These are phyloP conservation scores for Caenorhabditis inopinata DNA, from an alignment of 1,140 invertebrate genomes.

Conservation along the genomic window DNA sequence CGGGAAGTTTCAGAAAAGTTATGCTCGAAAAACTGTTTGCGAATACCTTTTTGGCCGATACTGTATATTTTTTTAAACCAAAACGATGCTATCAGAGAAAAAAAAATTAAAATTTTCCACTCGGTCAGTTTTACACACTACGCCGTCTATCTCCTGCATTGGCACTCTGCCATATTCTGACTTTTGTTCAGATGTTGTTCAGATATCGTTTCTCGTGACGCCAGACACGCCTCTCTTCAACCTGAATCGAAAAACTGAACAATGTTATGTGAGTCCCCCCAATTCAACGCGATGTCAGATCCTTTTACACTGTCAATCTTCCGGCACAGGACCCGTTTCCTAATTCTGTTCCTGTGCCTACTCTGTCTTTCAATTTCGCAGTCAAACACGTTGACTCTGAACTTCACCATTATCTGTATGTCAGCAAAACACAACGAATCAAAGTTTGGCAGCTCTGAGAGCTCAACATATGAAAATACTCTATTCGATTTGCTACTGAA, in stretches of 20 bases:
- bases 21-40: no score
- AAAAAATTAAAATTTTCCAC: background rate
- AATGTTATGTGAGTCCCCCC: no score
- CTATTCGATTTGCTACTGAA: background rate
- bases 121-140: background rate
- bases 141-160: no score
- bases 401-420: constrained; percentile 40
- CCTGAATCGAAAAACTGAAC: no score
- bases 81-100: background rate
- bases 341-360: background rate
- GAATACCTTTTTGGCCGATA: no score
- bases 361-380: constrained; percentile 13
- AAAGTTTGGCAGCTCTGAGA: background rate
- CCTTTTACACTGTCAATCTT: no score
- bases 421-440: background rate
- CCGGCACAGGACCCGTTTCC: constrained; percentile 1
- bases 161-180: background rate
- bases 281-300: no score
- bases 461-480: background rate
- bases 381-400: constrained; percentile 21
- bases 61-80: no score
- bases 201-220: no score
- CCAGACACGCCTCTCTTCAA: no score
- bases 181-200: constrained; percentile 1
- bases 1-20: no score